Evolutionary conservation across 2,113 vertebrate genomes (phyloP), one percentile per base, ranked within the genome.

Genomic region (Promerops cafer): DNA sequence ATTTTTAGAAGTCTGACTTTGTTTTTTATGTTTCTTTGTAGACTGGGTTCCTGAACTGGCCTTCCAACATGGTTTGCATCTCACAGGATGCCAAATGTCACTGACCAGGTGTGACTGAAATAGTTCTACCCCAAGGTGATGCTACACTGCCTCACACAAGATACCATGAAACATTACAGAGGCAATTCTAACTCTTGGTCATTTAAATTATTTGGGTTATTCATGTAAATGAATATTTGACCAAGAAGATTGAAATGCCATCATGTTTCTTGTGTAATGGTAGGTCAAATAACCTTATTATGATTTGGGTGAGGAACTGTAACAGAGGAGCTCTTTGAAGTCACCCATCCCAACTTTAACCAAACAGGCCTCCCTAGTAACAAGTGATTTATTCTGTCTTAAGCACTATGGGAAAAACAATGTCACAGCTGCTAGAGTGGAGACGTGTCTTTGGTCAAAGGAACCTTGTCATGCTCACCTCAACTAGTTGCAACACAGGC

Each of bases 121-220:
- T 19, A 35, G 27, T 30, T 84, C 16, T 71, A 30, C 11, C 13
- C 26, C 11, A 71, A 61, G 68, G 18, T 33, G 37, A 42, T 9
- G 9, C 7, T 0, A 3, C 0, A 0, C 7, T n/a, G 6, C 22
- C 40, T 52, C 37, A 85, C 19, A 52, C 8, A 37, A 82, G 39
- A 13, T 28, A n/a, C 7, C 6, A 16, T 19, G n/a, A 53, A 74
- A 40, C 11, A 61, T 53, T 52, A 79, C 21, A 69, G 21, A 52
- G 20, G 11, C 7, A 26, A 45, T 75, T 81, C 42, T 74, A 21
- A 68, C 27, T 27, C n/a, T 54, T 35, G 10, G 5, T 61, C 9
- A 31, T 81, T 77, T 72, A 45, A 63, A 83, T 54, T 47, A 16
- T 50, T 76, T 53, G 11, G 8, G 7, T n/a, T 60, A 44, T 59